A percentile compares a stretch with the other conserved stretches of the same genome.
phyloP scores from a whole-genome alignment of 1,140 invertebrate species.

The Brachystomella parvula region DNA sequence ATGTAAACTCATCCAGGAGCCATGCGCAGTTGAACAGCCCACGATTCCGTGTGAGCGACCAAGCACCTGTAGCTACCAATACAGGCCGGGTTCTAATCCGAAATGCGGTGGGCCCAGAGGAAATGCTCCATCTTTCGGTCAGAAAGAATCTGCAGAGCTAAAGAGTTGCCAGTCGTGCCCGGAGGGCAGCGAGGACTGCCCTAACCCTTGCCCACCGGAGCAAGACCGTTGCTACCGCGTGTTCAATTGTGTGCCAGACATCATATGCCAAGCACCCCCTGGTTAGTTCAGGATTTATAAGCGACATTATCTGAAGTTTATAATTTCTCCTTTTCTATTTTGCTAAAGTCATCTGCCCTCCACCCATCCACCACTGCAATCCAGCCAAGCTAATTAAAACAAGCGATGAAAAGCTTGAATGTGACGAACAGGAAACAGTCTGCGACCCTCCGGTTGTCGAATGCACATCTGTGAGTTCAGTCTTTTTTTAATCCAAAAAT shows the following conservation, averaged over 20 bases:
- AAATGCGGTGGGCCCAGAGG: not conserved
- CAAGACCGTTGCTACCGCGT: not conserved
- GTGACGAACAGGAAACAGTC: not conserved
- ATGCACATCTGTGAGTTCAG: not conserved
- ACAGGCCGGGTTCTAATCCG: not conserved
- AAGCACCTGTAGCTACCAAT: not conserved
- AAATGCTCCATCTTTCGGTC: not conserved
- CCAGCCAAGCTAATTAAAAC: not conserved
- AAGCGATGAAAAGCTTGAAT: not conserved
- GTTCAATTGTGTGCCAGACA: constrained; percentile 1
- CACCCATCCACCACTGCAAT: constrained; percentile 1
- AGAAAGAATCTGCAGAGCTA: not conserved
- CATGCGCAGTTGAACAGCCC: not conserved
- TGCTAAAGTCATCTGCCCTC: not conserved
- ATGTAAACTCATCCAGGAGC: not conserved
- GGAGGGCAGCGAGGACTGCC: not conserved
- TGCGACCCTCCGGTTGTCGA: not conserved
- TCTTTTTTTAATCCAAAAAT: not conserved
- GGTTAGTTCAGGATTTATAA: not conserved
- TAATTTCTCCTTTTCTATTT: not conserved
- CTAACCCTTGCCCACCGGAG: not conserved
- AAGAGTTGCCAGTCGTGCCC: not conserved
- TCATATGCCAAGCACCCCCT: not conserved
- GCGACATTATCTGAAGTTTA: not conserved
- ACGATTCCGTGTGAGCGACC: not conserved